A percentile compares a stretch with the other conserved stretches of the same genome.
phyloP scores from a whole-genome alignment of 2,797 vertebrate genomes.

The Chelidonichthys spinosus region DNA sequence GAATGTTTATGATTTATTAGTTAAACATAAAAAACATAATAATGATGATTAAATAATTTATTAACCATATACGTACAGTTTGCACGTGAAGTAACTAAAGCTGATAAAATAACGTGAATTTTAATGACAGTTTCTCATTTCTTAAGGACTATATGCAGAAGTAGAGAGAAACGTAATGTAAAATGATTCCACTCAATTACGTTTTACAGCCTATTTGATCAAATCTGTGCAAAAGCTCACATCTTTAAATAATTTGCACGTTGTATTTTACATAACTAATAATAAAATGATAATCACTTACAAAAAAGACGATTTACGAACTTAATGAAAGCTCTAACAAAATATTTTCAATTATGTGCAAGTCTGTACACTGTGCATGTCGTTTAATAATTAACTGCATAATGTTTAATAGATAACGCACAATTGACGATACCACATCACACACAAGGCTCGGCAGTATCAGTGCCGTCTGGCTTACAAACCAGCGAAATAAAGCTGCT shows the following conservation, averaged over 20 bases:
- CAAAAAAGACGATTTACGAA: background rate
- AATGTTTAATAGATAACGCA: slow-evolving; percentile 10
- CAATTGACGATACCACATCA: background rate
- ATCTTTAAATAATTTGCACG: slow-evolving; percentile 8
- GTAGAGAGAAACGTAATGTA: background rate
- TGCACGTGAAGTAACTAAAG: no score
- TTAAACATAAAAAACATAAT: background rate
- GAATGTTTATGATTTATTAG: background rate
- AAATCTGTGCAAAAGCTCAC: background rate
- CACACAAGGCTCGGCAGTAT: background rate
- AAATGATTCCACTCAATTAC: background rate
- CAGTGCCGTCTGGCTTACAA: background rate
- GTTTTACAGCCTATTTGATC: background rate
- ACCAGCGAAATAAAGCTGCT: background rate
- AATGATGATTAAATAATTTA: background rate
- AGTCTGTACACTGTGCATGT: slow-evolving; percentile 5
- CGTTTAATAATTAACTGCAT: slow-evolving; percentile 23
- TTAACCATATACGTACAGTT: no score
- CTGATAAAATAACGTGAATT: no score
- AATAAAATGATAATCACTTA: background rate
- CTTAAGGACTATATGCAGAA: background rate
- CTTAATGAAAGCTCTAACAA: slow-evolving; percentile 1
- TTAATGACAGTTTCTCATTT: background rate
- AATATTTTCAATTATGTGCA: slow-evolving; percentile 25
- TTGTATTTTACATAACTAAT: background rate